Evolutionary conservation across 2,797 vertebrate species (phyloP), one percentile per base, ranked within the genome.

Genomic region (Semaprochilodus insignis): DNA sequence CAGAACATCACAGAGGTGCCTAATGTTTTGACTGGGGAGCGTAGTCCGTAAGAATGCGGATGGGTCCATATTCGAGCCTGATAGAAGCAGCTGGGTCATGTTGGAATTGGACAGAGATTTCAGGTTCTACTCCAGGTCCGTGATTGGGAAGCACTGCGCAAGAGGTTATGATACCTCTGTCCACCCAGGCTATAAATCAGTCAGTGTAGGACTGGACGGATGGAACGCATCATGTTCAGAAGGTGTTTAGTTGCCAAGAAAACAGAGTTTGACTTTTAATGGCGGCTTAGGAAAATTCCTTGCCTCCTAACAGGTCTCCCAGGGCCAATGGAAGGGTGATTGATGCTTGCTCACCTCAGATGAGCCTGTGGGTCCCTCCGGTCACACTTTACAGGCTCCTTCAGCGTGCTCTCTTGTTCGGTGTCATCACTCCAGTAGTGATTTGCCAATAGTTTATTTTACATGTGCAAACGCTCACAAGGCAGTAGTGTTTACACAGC

Each of bases 271-370:
- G 69, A 60, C 57, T 48, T 23, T 48, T 55, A 84, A 86, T 51
- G 55, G 78, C 86, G 84, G 87, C 89, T 75, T 59, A 23, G 60
- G 63, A 48, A 57, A 83, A 88, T 92, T 88, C 81, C 74, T 79
- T 79, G 14, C 65, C 80, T 74, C 80, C 75, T 87, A 85, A 83
- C 65, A 75, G 88, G 85, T 60, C 91, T 83, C 86, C 78, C 74
- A 78, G 85, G 89, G 81, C 83, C 80, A 78, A n/a, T 87, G 44
- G 44, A 54, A 71, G 59, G 54, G 71, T 85, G 88, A 81, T 7
- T 85, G 88, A 81, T 10, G 62, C 87, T 80, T 88, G 83, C 51
- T 48, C 44, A 54, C 48, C 51, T 73, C 60, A 44, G 66, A 71
- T 59, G 40, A 48, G 25, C 23, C 67, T 23, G 25, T 27, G 23